A percentile compares a stretch with the other conserved stretches of the same genome.
These are phyloP conservation scores for Varanus salvator DNA, from an alignment of 2,113 vertebrate genomes.

Conservation along the genomic window DNA sequence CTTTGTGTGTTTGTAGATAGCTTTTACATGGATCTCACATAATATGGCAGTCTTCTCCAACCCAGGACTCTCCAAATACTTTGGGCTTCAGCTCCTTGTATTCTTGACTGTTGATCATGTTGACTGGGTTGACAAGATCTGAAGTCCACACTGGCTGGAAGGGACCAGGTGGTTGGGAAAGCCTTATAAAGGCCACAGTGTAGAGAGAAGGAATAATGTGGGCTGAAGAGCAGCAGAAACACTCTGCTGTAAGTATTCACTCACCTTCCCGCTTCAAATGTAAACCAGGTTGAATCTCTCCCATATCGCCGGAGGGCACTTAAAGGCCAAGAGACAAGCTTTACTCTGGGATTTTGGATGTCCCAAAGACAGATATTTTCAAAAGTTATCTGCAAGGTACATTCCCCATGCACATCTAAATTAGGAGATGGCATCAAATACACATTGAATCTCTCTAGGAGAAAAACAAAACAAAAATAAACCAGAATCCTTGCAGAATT, in stretches of 20 bases:
- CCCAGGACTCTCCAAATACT: too few relatives aligned
- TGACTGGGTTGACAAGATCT: too few relatives aligned
- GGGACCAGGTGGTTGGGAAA: too few relatives aligned
- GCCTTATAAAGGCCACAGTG: not conserved
- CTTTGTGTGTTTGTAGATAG: not conserved
- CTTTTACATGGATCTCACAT: too few relatives aligned
- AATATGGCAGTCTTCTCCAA: too few relatives aligned
- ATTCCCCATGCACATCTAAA: conserved; percentile 88
- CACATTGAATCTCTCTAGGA: conserved; percentile 89
- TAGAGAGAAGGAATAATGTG: not conserved
- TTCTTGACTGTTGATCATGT: too few relatives aligned
- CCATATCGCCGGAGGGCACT: conserved; percentile 85
- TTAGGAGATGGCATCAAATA: conserved; percentile 88
- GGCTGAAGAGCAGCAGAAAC: not conserved
- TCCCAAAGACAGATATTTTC: conserved; percentile 88
- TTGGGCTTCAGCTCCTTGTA: too few relatives aligned
- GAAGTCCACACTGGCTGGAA: too few relatives aligned
- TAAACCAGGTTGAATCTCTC: conserved; percentile 85
- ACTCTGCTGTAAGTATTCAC: rapidly evolving
- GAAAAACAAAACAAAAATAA: conserved; percentile 79
- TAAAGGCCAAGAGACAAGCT: conserved; percentile 85
- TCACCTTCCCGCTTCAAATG: conserved; percentile 88
- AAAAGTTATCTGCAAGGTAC: conserved; percentile 87
- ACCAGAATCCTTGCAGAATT: conserved; percentile 76
- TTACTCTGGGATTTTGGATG: conserved; percentile 83